phyloP scores from a whole-genome alignment of 2,113 vertebrate genomes.

The Lamprotornis superbus region DNA sequence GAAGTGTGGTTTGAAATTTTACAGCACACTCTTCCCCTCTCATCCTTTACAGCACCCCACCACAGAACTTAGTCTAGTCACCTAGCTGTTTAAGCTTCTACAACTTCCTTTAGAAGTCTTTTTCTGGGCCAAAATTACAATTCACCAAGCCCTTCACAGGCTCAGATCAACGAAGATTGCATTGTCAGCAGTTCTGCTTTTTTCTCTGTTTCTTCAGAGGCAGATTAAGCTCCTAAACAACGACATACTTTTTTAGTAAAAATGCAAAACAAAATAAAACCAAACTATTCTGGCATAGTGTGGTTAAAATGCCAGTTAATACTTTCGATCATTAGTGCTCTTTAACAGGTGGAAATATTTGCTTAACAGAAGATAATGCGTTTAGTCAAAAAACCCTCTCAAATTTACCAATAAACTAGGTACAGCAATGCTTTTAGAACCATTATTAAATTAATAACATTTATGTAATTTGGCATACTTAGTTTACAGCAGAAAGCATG shows the following conservation, averaged over 20 bases:
- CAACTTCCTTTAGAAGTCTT: neutral
- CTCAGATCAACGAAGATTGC: neutral
- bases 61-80: neutral
- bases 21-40: accelerated
- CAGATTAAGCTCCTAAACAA: neutral
- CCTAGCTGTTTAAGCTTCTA: neutral
- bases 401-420: neutral
- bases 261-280: neutral
- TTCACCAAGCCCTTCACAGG: neutral
- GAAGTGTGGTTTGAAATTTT: neutral
- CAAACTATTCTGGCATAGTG: neutral
- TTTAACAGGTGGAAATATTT: neutral
- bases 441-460: neutral
- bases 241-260: neutral
- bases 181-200: neutral
- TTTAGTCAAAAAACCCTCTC: neutral
- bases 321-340: neutral
- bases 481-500: neutral
- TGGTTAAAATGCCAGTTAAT: neutral
- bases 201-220: neutral
- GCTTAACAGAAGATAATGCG: neutral
- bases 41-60: neutral
- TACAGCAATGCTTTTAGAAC: neutral
- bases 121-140: neutral
- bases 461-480: neutral